Base-by-base conservation (phyloP, 2,888 invertebrate genomes). In the Pseudanteris insignis region DNA sequence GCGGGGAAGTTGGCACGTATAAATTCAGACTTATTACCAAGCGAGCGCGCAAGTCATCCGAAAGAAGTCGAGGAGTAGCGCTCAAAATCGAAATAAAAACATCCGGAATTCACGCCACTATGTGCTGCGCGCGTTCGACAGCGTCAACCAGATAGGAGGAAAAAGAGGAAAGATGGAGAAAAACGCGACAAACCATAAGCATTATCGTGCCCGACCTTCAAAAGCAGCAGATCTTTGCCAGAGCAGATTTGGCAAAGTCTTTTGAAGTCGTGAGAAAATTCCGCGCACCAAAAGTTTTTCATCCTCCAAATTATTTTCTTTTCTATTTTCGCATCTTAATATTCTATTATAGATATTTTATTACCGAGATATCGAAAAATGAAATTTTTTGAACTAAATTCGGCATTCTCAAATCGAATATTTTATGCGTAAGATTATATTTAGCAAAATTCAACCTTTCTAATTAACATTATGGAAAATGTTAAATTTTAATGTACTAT, bases 41-140 rank as follows among this genome's bases (percentile, higher is more conserved):
- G n/a, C n/a, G n/a, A n/a, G 47, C 47, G 57, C 62, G 51, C 62
- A 62, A 57, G 47, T 58, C 63, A 58, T 37, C 53, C 58, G 48
- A 58, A 48, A 58, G 62, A 63, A 57, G 51, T 57, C 57, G 40
- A 41, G 53, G 41, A 53, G 53, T 38, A 36, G 44, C 47, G 58
- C 43, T 41, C 55, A 33, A 63, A 58, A 58, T 54, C 41, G 54
- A 58, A 63, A 63, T 58, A 63, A 63, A 63, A 63, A 54, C 63
- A 54, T 58, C 58, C 48, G 50, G 54, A 54, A 58, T 63, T 58
- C 58, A 54, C 46, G 48, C 46, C 47, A 44, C 34, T 38, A 33
- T 48, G 57, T 58, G 51, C 57, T 47, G 51, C 26, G 46, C 40
- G 30, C 40, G 29, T 57, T 62, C 53, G 62, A 57, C 32, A 43